Evolutionary conservation across 2,797 vertebrate genomes (phyloP).

Genomic region (Oryzias sinensis): DNA sequence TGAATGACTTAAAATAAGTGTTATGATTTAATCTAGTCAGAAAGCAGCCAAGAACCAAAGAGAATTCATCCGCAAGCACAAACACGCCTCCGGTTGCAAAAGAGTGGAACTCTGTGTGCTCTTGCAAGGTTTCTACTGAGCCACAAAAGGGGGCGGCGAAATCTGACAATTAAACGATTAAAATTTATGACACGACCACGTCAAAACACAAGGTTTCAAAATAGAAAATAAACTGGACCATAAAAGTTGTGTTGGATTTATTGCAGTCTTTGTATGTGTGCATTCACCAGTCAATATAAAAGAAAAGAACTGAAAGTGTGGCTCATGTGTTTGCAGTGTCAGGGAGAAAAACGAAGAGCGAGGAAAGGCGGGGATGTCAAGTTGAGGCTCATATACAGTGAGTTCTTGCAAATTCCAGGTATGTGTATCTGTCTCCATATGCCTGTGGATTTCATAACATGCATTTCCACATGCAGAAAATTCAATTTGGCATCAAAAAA

Average conservation of each 20-base stretch:
- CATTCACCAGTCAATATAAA: no score
- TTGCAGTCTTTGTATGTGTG: no score
- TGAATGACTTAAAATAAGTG: conserved; percentile 5
- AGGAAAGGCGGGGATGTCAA: conserved; percentile 26
- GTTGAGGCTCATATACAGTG: conserved; percentile 26
- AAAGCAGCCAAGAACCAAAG: conserved; percentile 30
- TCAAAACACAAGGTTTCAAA: no score
- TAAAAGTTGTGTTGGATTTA: no score
- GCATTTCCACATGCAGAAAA: conserved; percentile 47
- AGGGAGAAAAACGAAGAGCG: conserved; percentile 12
- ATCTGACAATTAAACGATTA: conserved; percentile 22
- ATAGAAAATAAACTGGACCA: no score
- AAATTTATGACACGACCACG: neutral
- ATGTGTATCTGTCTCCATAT: conserved; percentile 21
- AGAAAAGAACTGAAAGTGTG: conserved; percentile 9
- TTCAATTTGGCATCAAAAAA: conserved; percentile 17
- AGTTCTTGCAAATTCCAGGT: conserved; percentile 44
- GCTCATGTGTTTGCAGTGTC: conserved; percentile 34
- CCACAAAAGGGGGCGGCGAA: neutral
- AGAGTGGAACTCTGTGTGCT: conserved; percentile 36
- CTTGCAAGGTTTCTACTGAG: conserved; percentile 27
- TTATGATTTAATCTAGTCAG: conserved; percentile 47
- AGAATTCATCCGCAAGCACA: conserved; percentile 48
- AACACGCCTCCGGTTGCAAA: conserved; percentile 64
- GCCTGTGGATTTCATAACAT: conserved; percentile 47